These are phyloP conservation scores for Danio choprae DNA, from an alignment of 2,797 vertebrate species.

Conservation along the genomic window DNA sequence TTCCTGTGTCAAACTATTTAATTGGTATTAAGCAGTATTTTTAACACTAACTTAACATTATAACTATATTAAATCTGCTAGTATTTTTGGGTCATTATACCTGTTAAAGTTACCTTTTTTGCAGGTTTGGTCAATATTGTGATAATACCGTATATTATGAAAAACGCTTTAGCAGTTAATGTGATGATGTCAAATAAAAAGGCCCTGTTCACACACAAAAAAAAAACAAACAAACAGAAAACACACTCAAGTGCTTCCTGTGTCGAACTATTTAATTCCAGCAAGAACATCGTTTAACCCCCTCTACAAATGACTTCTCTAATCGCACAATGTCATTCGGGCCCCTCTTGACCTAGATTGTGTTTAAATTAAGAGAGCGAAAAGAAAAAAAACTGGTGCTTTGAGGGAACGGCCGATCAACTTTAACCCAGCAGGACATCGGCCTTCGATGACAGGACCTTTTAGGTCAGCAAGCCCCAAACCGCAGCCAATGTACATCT, in stretches of 20 bases:
- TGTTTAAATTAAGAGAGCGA: conserved; percentile 64
- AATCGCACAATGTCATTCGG: conserved; percentile 62
- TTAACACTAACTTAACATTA: no score
- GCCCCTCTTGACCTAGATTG: conserved; percentile 66
- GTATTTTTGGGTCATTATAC: no score
- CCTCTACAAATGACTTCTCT: no score
- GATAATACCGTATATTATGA: no score
- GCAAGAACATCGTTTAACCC: conserved; percentile 55
- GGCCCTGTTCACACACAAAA: no score
- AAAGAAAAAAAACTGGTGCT: conserved; percentile 62
- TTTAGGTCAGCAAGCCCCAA: conserved; percentile 46
- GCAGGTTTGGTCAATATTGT: no score
- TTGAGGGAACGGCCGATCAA: conserved; percentile 63
- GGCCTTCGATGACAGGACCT: conserved; percentile 54
- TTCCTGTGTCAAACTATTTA: no score
- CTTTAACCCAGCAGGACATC: conserved; percentile 62
- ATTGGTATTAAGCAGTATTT: no score
- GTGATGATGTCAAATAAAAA: no score
- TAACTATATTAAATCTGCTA: no score
- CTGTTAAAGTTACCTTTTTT: no score
- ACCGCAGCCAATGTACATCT: conserved; percentile 28
- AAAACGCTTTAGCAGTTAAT: no score
- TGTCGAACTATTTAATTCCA: conserved; percentile 38
- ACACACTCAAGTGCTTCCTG: conserved; percentile 14
- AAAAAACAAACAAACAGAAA: conserved; percentile 4